Conservation (phyloP, 1,140 invertebrate genomes). For the Pectinophora gossypiella region DNA sequence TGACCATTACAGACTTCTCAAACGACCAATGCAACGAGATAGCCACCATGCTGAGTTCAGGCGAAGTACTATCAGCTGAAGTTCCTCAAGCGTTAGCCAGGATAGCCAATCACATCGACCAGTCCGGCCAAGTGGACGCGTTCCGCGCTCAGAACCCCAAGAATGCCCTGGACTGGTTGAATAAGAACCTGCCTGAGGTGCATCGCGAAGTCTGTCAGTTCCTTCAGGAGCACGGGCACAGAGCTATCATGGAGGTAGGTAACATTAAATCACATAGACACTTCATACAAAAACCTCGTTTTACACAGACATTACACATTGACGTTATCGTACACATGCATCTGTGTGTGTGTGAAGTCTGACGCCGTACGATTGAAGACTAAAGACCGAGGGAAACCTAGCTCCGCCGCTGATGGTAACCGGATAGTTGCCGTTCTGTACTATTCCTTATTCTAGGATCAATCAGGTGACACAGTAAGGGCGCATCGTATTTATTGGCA, state of each 20-base stretch:
- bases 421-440: too few relatives aligned
- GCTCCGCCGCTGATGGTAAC: too few relatives aligned
- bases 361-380: too few relatives aligned
- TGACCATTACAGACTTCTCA: constrained; percentile 77
- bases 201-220: constrained; percentile 76
- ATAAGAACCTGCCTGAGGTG: constrained; percentile 71
- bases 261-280: too few relatives aligned
- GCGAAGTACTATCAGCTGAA: constrained; percentile 83
- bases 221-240: constrained; percentile 82
- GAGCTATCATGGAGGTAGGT: constrained; percentile 82
- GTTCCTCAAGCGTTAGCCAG: constrained; percentile 76
- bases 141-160: constrained; percentile 75
- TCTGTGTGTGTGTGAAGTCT: too few relatives aligned
- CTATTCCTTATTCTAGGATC: too few relatives aligned
- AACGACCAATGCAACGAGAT: constrained; percentile 79
- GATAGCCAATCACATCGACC: constrained; percentile 73
- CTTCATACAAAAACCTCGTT: too few relatives aligned
- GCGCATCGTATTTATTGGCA: too few relatives aligned
- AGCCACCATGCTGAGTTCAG: constrained; percentile 79
- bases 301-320: too few relatives aligned
- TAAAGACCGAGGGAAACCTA: too few relatives aligned
- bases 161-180: constrained; percentile 78
- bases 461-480: too few relatives aligned
- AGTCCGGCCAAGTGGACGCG: constrained; percentile 65
- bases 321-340: too few relatives aligned